A percentile compares a stretch with the other conserved stretches of the same genome.
Evolutionary conservation across 2,888 invertebrate species (phyloP).

Genomic region (Bedellia somnulentella): DNA sequence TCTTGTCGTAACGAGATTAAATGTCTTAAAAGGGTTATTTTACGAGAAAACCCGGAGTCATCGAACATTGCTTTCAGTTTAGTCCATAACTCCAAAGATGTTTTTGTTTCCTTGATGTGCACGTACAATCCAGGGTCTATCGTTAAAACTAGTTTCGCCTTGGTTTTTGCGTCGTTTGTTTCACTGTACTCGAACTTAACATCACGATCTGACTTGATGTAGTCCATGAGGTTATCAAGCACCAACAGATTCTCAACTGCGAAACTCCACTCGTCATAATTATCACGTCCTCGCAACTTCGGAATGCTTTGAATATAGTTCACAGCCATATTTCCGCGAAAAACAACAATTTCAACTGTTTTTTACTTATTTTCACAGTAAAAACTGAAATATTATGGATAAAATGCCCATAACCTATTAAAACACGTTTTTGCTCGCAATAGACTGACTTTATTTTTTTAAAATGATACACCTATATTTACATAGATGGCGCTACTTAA

Average conservation of each 20-base stretch:
- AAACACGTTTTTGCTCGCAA: too few species aligned
- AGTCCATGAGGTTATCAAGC: constrained; percentile 10
- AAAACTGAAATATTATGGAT: too few species aligned
- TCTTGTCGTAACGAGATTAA: constrained; percentile 4
- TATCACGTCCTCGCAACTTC: constrained; percentile 11
- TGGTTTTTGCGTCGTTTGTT: constrained; percentile 4
- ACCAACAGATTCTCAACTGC: constrained; percentile 13
- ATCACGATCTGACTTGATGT: constrained; percentile 5
- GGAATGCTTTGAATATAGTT: constrained; percentile 10
- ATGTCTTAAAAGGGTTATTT: neutral
- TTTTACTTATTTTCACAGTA: too few species aligned
- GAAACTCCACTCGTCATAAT: constrained; percentile 13
- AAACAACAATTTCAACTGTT: too few species aligned
- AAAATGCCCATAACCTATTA: too few species aligned
- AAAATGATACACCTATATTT: too few species aligned
- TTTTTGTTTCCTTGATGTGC: neutral
- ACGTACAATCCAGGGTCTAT: neutral
- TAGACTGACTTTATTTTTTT: too few species aligned
- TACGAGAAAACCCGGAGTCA: neutral
- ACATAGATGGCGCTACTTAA: too few species aligned
- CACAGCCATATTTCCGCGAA: neutral
- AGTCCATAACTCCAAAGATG: neutral
- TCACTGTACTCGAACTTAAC: neutral
- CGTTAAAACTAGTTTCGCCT: neutral
- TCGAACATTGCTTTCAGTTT: neutral